Conservation (phyloP, 2,888 invertebrate genomes). For the Ormia ochracea region DNA sequence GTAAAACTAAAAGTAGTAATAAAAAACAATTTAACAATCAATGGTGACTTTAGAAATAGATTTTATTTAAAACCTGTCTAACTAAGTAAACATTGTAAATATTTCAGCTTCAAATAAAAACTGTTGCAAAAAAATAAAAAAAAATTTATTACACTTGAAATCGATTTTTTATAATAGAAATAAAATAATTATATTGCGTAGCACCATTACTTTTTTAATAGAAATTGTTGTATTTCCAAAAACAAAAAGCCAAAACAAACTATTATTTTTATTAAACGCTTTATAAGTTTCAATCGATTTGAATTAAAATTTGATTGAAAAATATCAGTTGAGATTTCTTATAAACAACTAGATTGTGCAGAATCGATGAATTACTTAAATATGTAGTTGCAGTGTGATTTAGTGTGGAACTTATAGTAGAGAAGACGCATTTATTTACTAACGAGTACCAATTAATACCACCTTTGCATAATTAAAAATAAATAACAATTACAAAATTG, state of each 20-base stretch:
- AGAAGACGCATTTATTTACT: neutral
- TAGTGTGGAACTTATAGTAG: slow-evolving; percentile 8
- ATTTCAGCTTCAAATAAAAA: slow-evolving; percentile 30
- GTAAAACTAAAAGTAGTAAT: slow-evolving; percentile 17
- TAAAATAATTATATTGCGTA: slow-evolving; percentile 9
- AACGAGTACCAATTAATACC: neutral
- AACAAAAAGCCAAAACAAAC: too few species aligned
- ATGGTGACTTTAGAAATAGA: slow-evolving; percentile 45
- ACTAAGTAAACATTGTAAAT: slow-evolving; percentile 28
- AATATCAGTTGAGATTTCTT: slow-evolving; percentile 32
- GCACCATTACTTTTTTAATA: slow-evolving; percentile 52
- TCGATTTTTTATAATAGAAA: neutral
- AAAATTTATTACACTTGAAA: neutral
- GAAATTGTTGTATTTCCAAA: slow-evolving; percentile 59
- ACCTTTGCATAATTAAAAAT: neutral
- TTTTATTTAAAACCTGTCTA: slow-evolving; percentile 24
- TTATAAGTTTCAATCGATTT: slow-evolving; percentile 8
- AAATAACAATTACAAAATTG: neutral
- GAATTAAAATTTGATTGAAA: slow-evolving; percentile 11
- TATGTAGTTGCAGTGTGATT: slow-evolving; percentile 9
- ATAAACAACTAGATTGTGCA: slow-evolving; percentile 56
- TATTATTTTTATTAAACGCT: too few species aligned
- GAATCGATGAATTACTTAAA: slow-evolving; percentile 61
- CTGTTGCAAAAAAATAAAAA: neutral
- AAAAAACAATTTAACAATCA: neutral